Evolutionary conservation across 2,113 vertebrate species (phyloP), one percentile per base, ranked within the genome.

Genomic region (Centropristis striata): DNA sequence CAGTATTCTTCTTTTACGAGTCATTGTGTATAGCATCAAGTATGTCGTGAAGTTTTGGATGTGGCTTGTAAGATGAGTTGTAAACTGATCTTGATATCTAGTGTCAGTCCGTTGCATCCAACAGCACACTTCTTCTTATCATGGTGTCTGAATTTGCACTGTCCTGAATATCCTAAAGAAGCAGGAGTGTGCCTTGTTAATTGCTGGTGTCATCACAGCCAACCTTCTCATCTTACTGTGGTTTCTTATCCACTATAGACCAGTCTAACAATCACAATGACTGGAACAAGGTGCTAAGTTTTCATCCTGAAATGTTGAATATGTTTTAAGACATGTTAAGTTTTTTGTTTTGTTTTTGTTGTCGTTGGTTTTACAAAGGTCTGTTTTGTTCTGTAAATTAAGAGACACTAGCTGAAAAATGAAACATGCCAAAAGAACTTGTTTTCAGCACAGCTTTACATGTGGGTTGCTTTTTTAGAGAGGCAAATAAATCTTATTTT

Each of bases 221-320:
- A 76, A 75, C 59, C 53, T 49, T 83, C 73, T 71, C 65, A 75
- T 46, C 65, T 70, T 78, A 60, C 82, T 49, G n/a, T 70, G n/a
- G 65, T 79, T 88, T 92, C 50, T 71, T 80, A 83, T 80, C 74
- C 77, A 89, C 85, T 90, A 86, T 36, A 83, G 78, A 74, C 92
- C 93, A 91, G 94, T 94, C 90, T 2, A 65, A 78, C 23, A 51
- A 72, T 49, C 80, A 90, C 86, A 87, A 58, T 54, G 85, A 90
- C 92, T 93, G 92, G 91, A 86, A 86, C 84, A 88, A 88, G 95
- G 95, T 96, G 95, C 95, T 96, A 95, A 64, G 87, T 91, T 93
- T 91, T 92, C 89, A 87, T 86, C 78, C 79, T 75, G 73, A 86
- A 72, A 41, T 87, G 74, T 88, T 91, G 66, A 88, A 75, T 85